These are phyloP conservation scores for Lethrus apterus DNA, from an alignment of 1,140 invertebrate genomes.

Conservation along the genomic window DNA sequence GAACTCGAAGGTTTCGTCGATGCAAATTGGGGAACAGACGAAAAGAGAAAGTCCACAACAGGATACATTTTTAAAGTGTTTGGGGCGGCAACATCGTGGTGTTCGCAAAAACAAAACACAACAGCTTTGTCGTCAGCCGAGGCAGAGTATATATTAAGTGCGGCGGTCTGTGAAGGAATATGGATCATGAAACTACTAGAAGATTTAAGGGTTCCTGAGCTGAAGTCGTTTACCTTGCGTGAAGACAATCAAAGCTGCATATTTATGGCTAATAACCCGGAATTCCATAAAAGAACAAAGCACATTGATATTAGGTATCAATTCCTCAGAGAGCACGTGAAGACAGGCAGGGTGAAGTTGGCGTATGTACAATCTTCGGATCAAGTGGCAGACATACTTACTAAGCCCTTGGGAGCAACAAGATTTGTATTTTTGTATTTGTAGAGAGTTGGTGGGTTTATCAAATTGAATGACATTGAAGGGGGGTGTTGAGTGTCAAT, in stretches of 20 bases:
- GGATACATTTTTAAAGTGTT: slow-evolving; percentile 31
- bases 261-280: background rate
- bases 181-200: slow-evolving; percentile 28
- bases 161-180: slow-evolving; percentile 27
- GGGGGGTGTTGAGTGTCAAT: no score
- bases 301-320: background rate
- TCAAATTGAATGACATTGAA: no score
- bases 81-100: slow-evolving; percentile 34
- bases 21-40: slow-evolving; percentile 33
- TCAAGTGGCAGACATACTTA: background rate
- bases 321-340: background rate
- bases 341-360: slow-evolving; percentile 15
- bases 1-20: slow-evolving; percentile 32
- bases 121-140: slow-evolving; percentile 38
- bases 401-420: background rate
- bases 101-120: slow-evolving; percentile 34
- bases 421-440: background rate
- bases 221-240: background rate
- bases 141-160: slow-evolving; percentile 35
- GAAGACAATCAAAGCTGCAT: background rate
- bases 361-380: slow-evolving; percentile 11
- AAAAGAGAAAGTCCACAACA: slow-evolving; percentile 26
- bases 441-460: no score
- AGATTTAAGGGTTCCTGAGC: slow-evolving; percentile 15
- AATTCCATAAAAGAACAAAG: background rate